Conservation (phyloP, 2,888 invertebrate species). For the Netelia fuscicornis region DNA sequence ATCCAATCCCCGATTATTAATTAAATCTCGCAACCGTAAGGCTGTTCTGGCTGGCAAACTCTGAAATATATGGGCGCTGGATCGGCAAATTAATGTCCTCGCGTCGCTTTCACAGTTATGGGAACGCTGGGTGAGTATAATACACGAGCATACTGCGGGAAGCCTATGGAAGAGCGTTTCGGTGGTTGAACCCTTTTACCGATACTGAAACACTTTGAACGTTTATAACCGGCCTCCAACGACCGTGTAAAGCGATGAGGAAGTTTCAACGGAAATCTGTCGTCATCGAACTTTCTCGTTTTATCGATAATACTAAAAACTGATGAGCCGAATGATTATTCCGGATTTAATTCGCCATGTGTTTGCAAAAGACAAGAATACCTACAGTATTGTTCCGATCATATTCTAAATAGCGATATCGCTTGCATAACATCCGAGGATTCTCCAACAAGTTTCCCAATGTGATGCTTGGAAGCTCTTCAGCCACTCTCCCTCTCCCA, state of each 20-base stretch:
- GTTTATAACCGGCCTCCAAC: background rate
- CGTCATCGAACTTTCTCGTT: background rate
- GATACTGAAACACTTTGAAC: background rate
- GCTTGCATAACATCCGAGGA: constrained; percentile 31
- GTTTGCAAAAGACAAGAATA: constrained; percentile 7
- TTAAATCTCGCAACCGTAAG: constrained; percentile 81
- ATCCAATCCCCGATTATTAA: constrained; percentile 83
- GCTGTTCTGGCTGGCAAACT: constrained; percentile 81
- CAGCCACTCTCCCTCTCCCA: constrained; percentile 35
- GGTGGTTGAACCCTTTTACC: background rate
- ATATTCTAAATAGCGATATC: constrained; percentile 48
- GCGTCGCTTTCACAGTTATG: constrained; percentile 6
- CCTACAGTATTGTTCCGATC: constrained; percentile 36
- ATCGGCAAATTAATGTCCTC: constrained; percentile 79
- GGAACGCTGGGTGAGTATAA: background rate
- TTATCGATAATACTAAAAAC: background rate
- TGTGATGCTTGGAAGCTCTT: constrained; percentile 55
- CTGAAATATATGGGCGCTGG: constrained; percentile 78
- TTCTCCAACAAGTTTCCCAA: constrained; percentile 48
- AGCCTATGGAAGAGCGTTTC: background rate
- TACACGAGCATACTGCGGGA: background rate
- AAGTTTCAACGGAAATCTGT: background rate
- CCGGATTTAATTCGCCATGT: background rate
- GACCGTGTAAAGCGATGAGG: background rate
- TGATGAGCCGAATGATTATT: background rate